Evolutionary conservation across 2,113 vertebrate species (phyloP).

Genomic region (Rhinolophus sinicus): DNA sequence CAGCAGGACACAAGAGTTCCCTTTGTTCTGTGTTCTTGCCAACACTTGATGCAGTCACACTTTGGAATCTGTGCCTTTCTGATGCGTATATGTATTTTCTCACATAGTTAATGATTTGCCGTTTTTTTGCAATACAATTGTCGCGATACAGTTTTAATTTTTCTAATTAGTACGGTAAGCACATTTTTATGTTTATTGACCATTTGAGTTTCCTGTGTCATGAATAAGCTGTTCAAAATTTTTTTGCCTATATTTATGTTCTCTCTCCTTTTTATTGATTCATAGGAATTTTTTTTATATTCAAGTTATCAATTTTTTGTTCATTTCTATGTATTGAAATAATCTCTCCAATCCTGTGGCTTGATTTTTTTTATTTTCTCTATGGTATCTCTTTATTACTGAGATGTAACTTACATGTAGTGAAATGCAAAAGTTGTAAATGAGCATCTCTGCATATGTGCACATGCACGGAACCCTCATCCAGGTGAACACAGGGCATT

Average conservation of each 20-base stretch:
- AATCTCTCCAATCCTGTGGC: background rate
- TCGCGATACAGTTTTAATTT: background rate
- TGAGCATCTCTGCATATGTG: background rate
- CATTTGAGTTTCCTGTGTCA: background rate
- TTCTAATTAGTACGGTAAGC: background rate
- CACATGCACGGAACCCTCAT: background rate
- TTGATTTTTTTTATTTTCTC: background rate
- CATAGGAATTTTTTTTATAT: background rate
- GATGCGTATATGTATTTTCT: background rate
- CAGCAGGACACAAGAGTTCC: too few species aligned
- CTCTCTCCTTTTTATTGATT: background rate
- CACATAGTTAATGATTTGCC: too few species aligned
- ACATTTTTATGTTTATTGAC: background rate
- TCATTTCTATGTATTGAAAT: background rate
- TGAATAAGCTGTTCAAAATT: background rate
- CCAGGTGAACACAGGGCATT: background rate
- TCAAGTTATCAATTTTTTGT: background rate
- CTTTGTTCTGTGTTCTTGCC: too few species aligned
- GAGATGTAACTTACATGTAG: background rate
- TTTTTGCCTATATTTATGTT: background rate
- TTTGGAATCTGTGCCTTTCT: background rate
- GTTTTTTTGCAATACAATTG: too few species aligned
- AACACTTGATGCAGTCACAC: fast-evolving
- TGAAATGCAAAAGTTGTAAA: fast-evolving
- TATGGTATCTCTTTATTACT: background rate